phyloP scores from a whole-genome alignment of 2,797 vertebrate genomes.

The Sebastes ruberrimus region DNA sequence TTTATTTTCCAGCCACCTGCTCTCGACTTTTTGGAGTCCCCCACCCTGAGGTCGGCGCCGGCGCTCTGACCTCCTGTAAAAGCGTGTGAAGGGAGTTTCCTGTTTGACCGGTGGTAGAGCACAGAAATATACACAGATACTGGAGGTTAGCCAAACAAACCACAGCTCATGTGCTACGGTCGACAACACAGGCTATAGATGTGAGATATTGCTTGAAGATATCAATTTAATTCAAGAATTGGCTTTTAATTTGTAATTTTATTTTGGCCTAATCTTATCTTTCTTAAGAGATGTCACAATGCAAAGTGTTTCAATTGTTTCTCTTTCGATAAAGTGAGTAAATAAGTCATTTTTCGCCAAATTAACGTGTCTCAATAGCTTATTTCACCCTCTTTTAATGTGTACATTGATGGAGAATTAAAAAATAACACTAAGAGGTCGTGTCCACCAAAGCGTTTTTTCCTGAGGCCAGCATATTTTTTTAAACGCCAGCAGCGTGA shows the following conservation, averaged over 20 bases:
- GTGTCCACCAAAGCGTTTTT: too few species aligned
- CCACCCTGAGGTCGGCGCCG: constrained; percentile 43
- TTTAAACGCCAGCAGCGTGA: too few species aligned
- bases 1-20: constrained; percentile 55
- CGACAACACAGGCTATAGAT: neutral
- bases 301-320: neutral
- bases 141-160: neutral
- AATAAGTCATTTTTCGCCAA: neutral
- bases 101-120: constrained; percentile 39
- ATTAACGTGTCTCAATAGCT: neutral
- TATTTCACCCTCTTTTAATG: neutral
- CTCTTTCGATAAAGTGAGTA: too few species aligned
- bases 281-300: neutral
- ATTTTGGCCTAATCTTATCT: neutral
- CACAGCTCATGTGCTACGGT: neutral
- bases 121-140: constrained; percentile 23
- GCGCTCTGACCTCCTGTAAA: constrained; percentile 32
- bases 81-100: constrained; percentile 47
- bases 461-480: too few species aligned
- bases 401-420: neutral
- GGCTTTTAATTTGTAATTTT: neutral
- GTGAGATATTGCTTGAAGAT: neutral
- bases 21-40: neutral
- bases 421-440: neutral
- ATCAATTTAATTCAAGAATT: too few species aligned